Evolutionary conservation across 2,797 vertebrate species (phyloP).

Genomic region (Clarias pachynema): DNA sequence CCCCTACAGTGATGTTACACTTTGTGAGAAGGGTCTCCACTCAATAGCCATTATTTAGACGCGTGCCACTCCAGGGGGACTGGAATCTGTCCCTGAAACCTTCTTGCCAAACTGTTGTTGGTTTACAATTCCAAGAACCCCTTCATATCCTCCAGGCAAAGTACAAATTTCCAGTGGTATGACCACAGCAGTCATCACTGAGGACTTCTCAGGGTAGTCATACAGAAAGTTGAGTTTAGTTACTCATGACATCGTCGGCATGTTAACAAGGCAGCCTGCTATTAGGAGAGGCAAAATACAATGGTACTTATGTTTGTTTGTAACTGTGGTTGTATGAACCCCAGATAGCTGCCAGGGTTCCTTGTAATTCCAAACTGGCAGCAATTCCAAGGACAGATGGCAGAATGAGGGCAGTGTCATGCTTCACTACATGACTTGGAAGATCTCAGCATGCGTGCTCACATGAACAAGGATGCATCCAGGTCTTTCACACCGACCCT

Average conservation of each 20-base stretch:
- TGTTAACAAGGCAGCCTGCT: neutral
- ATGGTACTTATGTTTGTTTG: neutral
- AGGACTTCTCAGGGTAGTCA: neutral
- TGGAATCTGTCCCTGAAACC: neutral
- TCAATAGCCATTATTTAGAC: neutral
- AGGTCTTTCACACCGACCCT: neutral
- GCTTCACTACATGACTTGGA: conserved; percentile 22
- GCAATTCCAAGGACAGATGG: conserved; percentile 61
- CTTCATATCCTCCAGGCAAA: neutral
- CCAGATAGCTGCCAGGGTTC: neutral
- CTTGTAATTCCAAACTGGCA: conserved; percentile 20
- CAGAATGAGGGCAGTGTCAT: neutral
- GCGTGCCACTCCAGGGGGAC: neutral
- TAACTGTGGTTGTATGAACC: neutral
- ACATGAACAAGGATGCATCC: neutral
- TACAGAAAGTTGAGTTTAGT: neutral
- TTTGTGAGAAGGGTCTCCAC: neutral
- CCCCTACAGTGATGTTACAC: neutral
- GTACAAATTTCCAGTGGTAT: neutral
- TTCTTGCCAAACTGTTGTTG: conserved; percentile 1
- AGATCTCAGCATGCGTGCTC: neutral
- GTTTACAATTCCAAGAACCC: neutral
- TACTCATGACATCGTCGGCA: neutral
- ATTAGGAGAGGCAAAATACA: neutral
- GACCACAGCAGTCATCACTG: too few species aligned